phyloP scores from a whole-genome alignment of 2,113 vertebrate genomes.

The Neolamprologus sp. region DNA sequence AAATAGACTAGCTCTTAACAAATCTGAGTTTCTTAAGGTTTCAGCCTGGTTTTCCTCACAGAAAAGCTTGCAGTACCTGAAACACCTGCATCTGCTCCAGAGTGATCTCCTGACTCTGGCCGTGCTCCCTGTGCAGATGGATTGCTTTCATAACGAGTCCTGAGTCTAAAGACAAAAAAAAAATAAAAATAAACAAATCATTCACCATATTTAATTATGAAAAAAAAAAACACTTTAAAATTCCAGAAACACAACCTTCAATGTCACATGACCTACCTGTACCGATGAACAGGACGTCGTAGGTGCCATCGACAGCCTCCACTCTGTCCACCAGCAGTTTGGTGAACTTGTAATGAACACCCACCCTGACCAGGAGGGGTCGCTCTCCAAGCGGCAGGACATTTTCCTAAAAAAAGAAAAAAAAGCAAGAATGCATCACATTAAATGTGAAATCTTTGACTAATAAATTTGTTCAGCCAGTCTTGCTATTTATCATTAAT shows the following conservation, averaged over 20 bases:
- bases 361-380: constrained; percentile 75
- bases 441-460: background rate
- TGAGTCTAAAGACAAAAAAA: constrained; percentile 56
- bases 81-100: constrained; percentile 78
- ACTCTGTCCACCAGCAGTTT: constrained; percentile 75
- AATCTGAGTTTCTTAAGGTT: background rate
- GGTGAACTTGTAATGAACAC: constrained; percentile 73
- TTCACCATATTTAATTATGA: background rate
- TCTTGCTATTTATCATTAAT: background rate
- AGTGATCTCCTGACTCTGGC: constrained; percentile 68
- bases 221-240: background rate
- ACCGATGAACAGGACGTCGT: constrained; percentile 77
- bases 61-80: constrained; percentile 54
- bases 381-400: constrained; percentile 69
- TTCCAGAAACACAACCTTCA: background rate
- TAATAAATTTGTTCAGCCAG: background rate
- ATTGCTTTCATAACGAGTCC: constrained; percentile 75
- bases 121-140: constrained; percentile 62
- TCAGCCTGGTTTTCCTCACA: background rate
- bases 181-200: accelerated
- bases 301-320: constrained; percentile 74
- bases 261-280: constrained; percentile 50
- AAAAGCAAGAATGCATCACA: background rate
- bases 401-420: constrained; percentile 44
- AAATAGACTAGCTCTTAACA: background rate